These are phyloP conservation scores for Stegostoma tigrinum DNA, from an alignment of 2,113 vertebrate genomes.

Conservation along the genomic window DNA sequence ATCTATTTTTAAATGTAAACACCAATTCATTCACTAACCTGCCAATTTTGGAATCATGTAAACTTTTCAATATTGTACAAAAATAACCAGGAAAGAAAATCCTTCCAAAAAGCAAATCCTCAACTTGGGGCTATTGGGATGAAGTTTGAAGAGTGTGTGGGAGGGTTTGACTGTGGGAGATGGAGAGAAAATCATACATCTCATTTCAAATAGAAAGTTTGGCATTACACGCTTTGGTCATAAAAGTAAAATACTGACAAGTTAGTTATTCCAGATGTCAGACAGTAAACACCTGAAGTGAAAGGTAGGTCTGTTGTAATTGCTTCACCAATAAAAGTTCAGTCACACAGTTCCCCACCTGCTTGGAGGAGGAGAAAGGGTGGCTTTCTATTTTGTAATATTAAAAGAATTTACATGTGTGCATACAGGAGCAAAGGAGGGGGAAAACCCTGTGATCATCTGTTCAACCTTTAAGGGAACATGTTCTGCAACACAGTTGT, in stretches of 20 bases:
- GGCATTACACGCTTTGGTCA: slow-evolving; percentile 99
- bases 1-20: slow-evolving; percentile 26
- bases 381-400: slow-evolving; percentile 64
- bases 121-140: not conserved
- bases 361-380: slow-evolving; percentile 61
- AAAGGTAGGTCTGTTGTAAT: slow-evolving; percentile 99
- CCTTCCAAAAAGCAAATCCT: not conserved
- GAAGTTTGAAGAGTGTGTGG: not conserved
- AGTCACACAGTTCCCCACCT: slow-evolving; percentile 75
- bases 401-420: slow-evolving; percentile 60
- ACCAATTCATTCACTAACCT: not conserved
- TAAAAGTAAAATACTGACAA: slow-evolving; percentile 92
- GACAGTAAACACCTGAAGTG: slow-evolving; percentile 75
- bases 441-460: slow-evolving; percentile 51
- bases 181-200: slow-evolving; percentile 56
- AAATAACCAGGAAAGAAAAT: slow-evolving; percentile 23
- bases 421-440: slow-evolving; percentile 53
- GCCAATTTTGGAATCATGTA: slow-evolving; percentile 20
- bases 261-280: slow-evolving; percentile 74
- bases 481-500: slow-evolving; percentile 98
- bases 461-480: slow-evolving; percentile 91
- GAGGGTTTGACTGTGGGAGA: not conserved
- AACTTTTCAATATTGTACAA: slow-evolving; percentile 21
- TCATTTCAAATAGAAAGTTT: slow-evolving; percentile 76
- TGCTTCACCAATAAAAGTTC: slow-evolving; percentile 79